These are phyloP conservation scores for Gastracanthus pulcherrimus DNA, from an alignment of 2,888 invertebrate genomes.

Conservation along the genomic window DNA sequence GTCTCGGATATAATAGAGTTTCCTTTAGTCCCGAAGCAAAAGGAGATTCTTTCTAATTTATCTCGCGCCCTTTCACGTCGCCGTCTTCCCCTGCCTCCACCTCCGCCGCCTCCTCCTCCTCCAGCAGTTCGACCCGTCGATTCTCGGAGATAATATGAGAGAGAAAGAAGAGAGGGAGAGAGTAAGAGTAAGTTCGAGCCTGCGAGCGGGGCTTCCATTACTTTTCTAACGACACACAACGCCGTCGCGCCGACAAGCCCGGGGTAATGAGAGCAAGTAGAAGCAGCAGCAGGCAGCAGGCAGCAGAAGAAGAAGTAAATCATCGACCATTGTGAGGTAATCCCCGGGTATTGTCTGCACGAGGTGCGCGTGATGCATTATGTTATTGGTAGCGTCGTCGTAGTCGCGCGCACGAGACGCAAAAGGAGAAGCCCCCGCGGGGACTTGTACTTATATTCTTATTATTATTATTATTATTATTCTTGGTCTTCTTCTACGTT, in stretches of 20 bases:
- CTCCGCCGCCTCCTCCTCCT: slow-evolving; percentile 36
- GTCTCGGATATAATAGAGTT: slow-evolving; percentile 70
- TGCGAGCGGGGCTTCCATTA: slow-evolving; percentile 74
- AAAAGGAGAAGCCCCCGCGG: slow-evolving; percentile 37
- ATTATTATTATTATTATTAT: not conserved
- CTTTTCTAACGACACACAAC: slow-evolving; percentile 77
- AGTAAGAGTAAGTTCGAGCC: no score
- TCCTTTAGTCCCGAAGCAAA: slow-evolving; percentile 65
- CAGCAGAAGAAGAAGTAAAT: slow-evolving; percentile 71
- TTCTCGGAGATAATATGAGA: slow-evolving; percentile 73
- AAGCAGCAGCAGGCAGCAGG: no score
- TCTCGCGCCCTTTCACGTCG: slow-evolving; percentile 58
- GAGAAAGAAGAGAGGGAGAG: slow-evolving; percentile 56
- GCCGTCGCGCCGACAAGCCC: slow-evolving; percentile 75
- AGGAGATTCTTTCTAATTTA: slow-evolving; percentile 75
- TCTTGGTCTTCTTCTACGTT: not conserved
- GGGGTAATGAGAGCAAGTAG: slow-evolving; percentile 75
- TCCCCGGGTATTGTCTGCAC: slow-evolving; percentile 75
- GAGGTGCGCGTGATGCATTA: slow-evolving; percentile 75
- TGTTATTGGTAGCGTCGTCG: slow-evolving; percentile 72
- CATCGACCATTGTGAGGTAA: slow-evolving; percentile 77
- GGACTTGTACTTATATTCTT: slow-evolving; percentile 4
- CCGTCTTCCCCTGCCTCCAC: no score
- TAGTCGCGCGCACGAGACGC: not conserved
- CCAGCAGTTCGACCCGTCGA: slow-evolving; percentile 59